Evolutionary conservation across 1,140 invertebrate species (phyloP), one percentile per base, ranked within the genome.

Genomic region (Hylaeus volcanicus): DNA sequence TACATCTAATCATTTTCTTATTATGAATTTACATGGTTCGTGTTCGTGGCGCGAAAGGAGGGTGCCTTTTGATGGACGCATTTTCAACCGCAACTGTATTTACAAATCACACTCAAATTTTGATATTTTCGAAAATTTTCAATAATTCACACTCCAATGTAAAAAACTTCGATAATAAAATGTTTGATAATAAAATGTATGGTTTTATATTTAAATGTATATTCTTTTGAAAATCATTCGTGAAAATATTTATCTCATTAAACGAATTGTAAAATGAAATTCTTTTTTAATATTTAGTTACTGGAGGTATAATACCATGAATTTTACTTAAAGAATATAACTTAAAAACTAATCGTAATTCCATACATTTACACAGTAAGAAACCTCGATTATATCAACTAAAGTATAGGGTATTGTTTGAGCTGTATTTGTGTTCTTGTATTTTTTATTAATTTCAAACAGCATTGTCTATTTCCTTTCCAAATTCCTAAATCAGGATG

Each of bases 11-110:
- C 3, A 41, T 55, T 66, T 74, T 48, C 41, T 37, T 2, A 1
- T n/a, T 56, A 39, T 6, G 51, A 64, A 74, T 74, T 58, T 74
- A 9, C 41, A n/a, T 45, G 12, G 11, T 75, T 11, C 41, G 41
- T 76, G 11, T 75, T 11, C 41, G 41, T 76, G 55, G 43, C 15
- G 15, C 5, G 43, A 74, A 74, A 66, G 26, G n/a, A 56, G 51
- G 51, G 51, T 26, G 26, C n/a, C 12, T 41, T 71, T 55, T 37
- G 39, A 64, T 41, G 39, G 26, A 41, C 48, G 64, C 43, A 26
- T 64, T 72, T 63, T 63, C 48, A 37, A 78, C 45, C 9, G 3
- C 8, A n/a, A 26, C 26, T 26, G 3, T 63, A 6, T 48, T 53
- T 5, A 43, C 55, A 75, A 66, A 15, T 51, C 41, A 41, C 39